Evolutionary conservation across 2,113 vertebrate genomes (phyloP), one percentile per base, ranked within the genome.

Genomic region (Dromiciops gliroides): DNA sequence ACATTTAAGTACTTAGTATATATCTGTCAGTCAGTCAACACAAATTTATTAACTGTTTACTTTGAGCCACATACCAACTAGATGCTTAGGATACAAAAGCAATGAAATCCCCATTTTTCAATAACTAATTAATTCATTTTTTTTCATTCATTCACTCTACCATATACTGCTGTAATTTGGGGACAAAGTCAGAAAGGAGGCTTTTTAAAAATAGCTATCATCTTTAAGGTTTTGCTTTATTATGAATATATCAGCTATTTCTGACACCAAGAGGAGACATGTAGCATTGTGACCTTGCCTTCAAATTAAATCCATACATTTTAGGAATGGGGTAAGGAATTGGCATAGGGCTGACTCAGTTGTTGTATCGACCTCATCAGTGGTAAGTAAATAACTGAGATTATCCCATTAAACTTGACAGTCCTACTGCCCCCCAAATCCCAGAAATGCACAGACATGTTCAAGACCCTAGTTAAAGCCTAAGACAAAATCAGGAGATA

Each of bases 231-330:
- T 22, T 24, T 19, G 28, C 83, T 49, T 25, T 28, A 52, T 90
- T 50, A 94, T 93, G 92, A 56, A 90, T 94, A 93, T 91, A 89
- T 51, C 47, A 50, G 90, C 92, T 83, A 67, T 75, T 26, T 60
- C n/a, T 50, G 19, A 48, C 89, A 88, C 26, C 48, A 50, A 91
- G 90, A 83, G 9, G 90, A 94, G 50, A 6, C 50, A 94, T 60
- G 60, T 75, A 31, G 47, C 94, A 93, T 10, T 49, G 50, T 92
- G 95, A 93, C 60, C 94, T 93, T 89, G 90, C 24, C 90, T 52
- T 51, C 28, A 90, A 92, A 92, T 12, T 90, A 89, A 90, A 90
- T 91, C 89, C 44, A 22, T 97, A 95, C 96, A 95, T 96, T 51
- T 94, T 93, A 23, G 7, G 31, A 14, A 93, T 11, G 90, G 92